Evolutionary conservation across 2,797 vertebrate genomes (phyloP).

Genomic region (Crax fasciolata): DNA sequence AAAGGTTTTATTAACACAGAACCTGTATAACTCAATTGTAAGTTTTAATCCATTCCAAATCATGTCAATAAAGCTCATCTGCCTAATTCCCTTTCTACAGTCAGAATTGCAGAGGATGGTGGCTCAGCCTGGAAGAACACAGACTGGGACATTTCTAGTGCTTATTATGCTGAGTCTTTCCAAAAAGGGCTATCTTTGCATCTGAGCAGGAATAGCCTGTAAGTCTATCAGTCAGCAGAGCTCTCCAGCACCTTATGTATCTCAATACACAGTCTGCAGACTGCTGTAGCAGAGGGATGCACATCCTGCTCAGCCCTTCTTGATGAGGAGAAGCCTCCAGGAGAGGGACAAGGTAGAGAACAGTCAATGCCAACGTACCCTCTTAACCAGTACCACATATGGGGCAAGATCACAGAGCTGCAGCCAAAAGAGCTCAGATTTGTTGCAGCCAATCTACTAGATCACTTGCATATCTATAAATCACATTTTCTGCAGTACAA

Average conservation of each 20-base stretch:
- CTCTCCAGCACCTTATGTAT: not conserved
- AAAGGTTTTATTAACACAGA: conserved; percentile 62
- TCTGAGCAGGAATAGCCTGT: not conserved
- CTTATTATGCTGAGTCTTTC: not conserved
- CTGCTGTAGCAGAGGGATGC: not conserved
- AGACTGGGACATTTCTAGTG: not conserved
- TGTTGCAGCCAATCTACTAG: not conserved
- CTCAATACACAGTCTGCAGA: not conserved
- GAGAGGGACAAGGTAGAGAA: not conserved
- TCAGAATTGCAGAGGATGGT: not conserved
- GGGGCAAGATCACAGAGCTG: not conserved
- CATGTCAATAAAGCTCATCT: not conserved
- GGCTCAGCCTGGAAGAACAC: not conserved
- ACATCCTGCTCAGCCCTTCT: not conserved
- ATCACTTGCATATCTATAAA: not conserved
- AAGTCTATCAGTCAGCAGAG: not conserved
- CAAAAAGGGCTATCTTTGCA: not conserved
- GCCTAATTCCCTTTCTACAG: conserved; percentile 1
- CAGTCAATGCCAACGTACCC: not conserved
- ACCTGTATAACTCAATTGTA: conserved; percentile 53
- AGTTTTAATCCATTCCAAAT: conserved; percentile 51
- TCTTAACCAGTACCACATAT: not conserved
- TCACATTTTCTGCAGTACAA: not conserved
- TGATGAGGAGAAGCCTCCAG: not conserved
- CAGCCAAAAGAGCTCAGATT: not conserved